Base-by-base conservation (phyloP, 2,888 invertebrate species). In the Rotaria macrura region DNA sequence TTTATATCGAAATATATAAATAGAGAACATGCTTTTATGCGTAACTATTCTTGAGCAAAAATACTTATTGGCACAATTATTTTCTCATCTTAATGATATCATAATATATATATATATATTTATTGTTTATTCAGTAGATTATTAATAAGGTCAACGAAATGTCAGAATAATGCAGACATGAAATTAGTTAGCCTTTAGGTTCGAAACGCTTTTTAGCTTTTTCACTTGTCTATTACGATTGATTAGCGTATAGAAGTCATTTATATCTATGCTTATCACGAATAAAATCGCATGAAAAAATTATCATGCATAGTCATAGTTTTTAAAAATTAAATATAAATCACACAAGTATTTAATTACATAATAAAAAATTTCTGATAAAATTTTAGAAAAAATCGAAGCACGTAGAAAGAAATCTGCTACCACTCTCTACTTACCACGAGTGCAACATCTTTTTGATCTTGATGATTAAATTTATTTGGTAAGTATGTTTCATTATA, bases 401-500 rank as follows among this genome's bases (percentile, higher is more conserved):
- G 10, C 10, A 57, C 25, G n/a, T n/a, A 25, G 9, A 29, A 57
- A 6, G 3, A 29, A 29, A 65, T 65, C 65, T 29, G 65, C n/a
- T n/a, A n/a, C n/a, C n/a, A n/a, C n/a, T n/a, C 14, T 47, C 47
- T 72, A 79, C 79, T 79, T 20, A 90, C 90, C 88, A 92, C 92
- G 83, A 98, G 92, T 0, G 97, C 98, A 3, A 98, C 98, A 92
- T 99, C 98, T 88, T 98, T 97, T 88, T 98, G 98, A 54, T 94
- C 95, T 90, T 97, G 96, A 91, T 99, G 97, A 91, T 97, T 96
- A 90, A 97, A 93, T 90, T 95, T 95, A 92, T 99, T 99, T 84
- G 98, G 98, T 94, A 97, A 97, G 87, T 95, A 94, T 38, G 97
- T 97, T 90, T 94, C 93, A 91, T 97, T 97, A 93, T 97, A 97